A percentile compares a stretch with the other conserved stretches of the same genome.
Conservation (phyloP, 2,888 invertebrate genomes). For the Macrosoma leucophasiata region DNA sequence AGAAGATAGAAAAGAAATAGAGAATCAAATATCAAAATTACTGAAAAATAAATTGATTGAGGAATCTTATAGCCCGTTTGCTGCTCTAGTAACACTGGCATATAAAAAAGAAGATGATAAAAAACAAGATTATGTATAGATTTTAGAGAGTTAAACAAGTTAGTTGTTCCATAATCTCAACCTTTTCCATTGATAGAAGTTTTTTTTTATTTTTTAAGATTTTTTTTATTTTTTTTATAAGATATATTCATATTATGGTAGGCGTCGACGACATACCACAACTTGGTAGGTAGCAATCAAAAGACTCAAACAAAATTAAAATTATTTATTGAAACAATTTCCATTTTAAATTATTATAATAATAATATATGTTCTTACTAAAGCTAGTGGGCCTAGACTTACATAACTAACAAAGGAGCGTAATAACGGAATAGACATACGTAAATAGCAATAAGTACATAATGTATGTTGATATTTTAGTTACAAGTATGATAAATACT, state of each 20-base stretch:
- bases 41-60: constrained; percentile 23
- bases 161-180: constrained; percentile 29
- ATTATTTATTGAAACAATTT: constrained; percentile 74
- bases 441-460: constrained; percentile 61
- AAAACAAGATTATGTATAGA: constrained; percentile 34
- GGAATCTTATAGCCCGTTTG: constrained; percentile 28
- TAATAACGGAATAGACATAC: constrained; percentile 49
- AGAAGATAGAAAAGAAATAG: constrained; percentile 24
- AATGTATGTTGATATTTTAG: constrained; percentile 34
- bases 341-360: constrained; percentile 37
- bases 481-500: constrained; percentile 37
- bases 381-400: constrained; percentile 62
- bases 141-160: constrained; percentile 31
- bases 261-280: constrained; percentile 20
- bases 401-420: constrained; percentile 58
- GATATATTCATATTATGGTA: background rate
- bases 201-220: too few relatives aligned
- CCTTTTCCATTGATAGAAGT: constrained; percentile 32
- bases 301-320: constrained; percentile 55
- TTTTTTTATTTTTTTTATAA: too few relatives aligned
- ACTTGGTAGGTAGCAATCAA: constrained; percentile 29
- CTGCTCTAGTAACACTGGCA: constrained; percentile 25
- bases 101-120: constrained; percentile 26
- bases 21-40: constrained; percentile 20
- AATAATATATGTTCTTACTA: constrained; percentile 48